Conservation (phyloP, 2,797 vertebrate species). For the Poecilia wingei region DNA sequence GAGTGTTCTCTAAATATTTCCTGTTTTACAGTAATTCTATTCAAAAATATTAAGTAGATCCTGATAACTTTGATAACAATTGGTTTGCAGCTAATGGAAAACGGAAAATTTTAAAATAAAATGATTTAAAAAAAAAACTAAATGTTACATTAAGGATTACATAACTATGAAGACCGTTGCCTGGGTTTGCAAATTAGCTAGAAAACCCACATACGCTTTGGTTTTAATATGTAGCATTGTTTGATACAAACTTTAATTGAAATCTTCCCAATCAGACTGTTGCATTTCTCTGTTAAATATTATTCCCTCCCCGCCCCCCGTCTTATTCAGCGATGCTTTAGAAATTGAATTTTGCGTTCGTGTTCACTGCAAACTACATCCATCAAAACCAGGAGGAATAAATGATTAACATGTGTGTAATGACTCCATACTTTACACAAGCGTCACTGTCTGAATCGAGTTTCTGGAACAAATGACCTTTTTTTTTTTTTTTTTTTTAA, state of each 20-base stretch:
- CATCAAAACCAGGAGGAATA: neutral
- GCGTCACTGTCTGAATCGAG: neutral
- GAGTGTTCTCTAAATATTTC: neutral
- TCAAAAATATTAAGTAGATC: neutral
- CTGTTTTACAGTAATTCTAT: neutral
- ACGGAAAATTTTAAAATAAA: neutral
- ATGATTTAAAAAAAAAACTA: neutral
- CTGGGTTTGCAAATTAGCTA: too few species aligned
- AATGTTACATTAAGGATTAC: neutral
- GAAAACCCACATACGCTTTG: too few species aligned
- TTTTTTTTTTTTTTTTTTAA: neutral
- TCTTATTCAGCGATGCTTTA: neutral
- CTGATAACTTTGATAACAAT: neutral
- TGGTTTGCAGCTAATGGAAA: neutral
- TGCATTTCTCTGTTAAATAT: neutral
- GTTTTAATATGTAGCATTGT: too few species aligned
- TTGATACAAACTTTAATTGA: too few species aligned
- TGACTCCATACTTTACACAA: neutral
- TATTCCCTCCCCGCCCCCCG: rapidly evolving
- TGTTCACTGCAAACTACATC: neutral
- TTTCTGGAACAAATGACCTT: neutral
- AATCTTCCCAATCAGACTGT: too few species aligned
- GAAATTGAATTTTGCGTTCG: neutral
- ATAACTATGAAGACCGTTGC: neutral
- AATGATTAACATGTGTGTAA: neutral